A percentile compares a stretch with the other conserved stretches of the same genome.
Evolutionary conservation across 1,140 invertebrate genomes (phyloP).

Genomic region (Drosophila nigrodunni): DNA sequence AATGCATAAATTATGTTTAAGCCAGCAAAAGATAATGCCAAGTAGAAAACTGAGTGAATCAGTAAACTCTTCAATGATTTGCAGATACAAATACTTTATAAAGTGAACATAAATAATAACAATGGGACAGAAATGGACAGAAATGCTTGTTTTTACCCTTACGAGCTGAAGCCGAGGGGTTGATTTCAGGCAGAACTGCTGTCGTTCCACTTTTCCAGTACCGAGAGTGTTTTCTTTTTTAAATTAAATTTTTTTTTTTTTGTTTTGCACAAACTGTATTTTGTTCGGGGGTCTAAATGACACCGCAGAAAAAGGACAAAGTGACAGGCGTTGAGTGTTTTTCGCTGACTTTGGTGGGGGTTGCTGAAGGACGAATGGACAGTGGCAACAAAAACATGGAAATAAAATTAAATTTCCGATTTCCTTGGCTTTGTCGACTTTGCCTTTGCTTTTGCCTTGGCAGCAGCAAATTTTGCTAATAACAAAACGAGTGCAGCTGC

Average conservation of each 20-base stretch:
- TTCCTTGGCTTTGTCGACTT: conserved; percentile 33
- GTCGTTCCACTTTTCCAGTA: conserved; percentile 44
- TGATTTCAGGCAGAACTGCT: conserved; percentile 44
- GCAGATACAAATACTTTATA: conserved; percentile 3
- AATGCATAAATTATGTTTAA: conserved; percentile 47
- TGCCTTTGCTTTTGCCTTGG: conserved; percentile 20
- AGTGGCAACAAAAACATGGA: conserved; percentile 65
- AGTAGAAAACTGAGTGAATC: conserved; percentile 1
- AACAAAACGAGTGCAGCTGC: conserved; percentile 69
- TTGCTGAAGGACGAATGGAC: conserved; percentile 3
- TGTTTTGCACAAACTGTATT: conserved; percentile 52
- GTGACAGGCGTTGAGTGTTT: conserved; percentile 49
- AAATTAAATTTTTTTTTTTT: conserved; percentile 56
- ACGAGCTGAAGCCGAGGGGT: conserved; percentile 50
- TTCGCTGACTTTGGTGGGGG: conserved; percentile 8
- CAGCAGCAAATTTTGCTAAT: conserved; percentile 71
- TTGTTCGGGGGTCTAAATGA: conserved; percentile 64
- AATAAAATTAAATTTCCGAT: conserved; percentile 83
- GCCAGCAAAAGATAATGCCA: conserved; percentile 10
- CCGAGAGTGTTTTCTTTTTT: conserved; percentile 68
- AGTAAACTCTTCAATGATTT: conserved; percentile 26
- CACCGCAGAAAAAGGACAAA: conserved; percentile 79
- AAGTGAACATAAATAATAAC: conserved; percentile 26
- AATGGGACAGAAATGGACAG: conserved; percentile 40
- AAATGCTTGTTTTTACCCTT: conserved; percentile 36